Base-by-base conservation (phyloP, 1,140 invertebrate species). In the Drosophila funebris region DNA sequence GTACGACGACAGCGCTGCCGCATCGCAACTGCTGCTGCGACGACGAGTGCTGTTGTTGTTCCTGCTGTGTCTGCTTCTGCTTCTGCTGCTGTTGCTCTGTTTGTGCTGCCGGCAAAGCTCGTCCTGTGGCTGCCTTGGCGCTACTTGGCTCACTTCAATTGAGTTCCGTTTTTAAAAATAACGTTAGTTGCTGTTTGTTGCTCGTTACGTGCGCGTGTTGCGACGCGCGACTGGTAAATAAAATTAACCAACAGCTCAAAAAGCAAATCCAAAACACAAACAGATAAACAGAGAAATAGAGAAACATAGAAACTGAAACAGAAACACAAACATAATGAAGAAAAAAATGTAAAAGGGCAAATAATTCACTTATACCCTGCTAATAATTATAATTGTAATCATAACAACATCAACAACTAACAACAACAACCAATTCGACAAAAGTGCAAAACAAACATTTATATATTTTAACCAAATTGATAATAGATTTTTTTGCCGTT, bases 131-230 rank as follows among this genome's bases (percentile, higher is more conserved):
- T 41, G 64, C 50, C 37, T 82, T 78, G 60, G 61, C 58, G 62
- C 64, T 60, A 68, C 83, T 87, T 27, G 78, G 83, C 73, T 77
- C 77, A 90, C 81, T 90, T 90, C 78, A 83, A 87, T 87, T 76
- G 85, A 83, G 84, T 83, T 90, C 72, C 73, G 74, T 77, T 90
- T 87, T 87, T 73, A 77, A 90, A 91, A 88, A 88, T 90, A 91
- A 90, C 90, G 82, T 91, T 91, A 91, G 90, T 91, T 91, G 85
- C 90, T 90, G 90, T 91, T 91, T 91, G 90, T 90, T 91, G 90
- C 90, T 91, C 85, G 90, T 78, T 82, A 90, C 85, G 90, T 90
- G 89, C 82, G 89, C 84, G 90, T 89, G 90, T 77, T 82, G 76
- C 85, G 76, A 90, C 84, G 79, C 88, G 87, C 68, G 71, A 90